Evolutionary conservation across 2,888 invertebrate genomes (phyloP).

Genomic region (Volucella bombylans): DNA sequence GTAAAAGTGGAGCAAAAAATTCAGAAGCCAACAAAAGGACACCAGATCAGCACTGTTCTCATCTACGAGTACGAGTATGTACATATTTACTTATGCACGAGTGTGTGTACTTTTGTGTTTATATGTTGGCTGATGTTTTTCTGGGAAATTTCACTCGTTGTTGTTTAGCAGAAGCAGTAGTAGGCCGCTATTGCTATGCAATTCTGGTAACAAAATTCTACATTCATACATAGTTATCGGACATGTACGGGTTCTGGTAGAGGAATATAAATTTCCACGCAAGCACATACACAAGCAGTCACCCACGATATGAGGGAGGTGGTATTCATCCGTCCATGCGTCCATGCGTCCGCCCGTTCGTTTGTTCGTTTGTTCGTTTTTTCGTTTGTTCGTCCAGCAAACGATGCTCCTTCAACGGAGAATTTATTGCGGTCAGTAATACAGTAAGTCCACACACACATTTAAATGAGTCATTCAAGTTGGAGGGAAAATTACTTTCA

Average conservation of each 20-base stretch:
- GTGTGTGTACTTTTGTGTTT: background rate
- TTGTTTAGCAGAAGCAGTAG: slow-evolving; percentile 16
- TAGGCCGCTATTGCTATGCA: slow-evolving; percentile 22
- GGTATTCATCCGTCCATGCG: slow-evolving; percentile 21
- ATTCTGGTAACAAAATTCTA: slow-evolving; percentile 52
- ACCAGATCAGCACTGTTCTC: slow-evolving; percentile 20
- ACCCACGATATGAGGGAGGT: background rate
- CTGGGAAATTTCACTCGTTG: slow-evolving; percentile 34
- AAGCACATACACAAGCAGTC: background rate
- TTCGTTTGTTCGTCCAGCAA: slow-evolving; percentile 5
- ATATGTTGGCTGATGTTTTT: slow-evolving; percentile 31
- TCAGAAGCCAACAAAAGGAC: slow-evolving; percentile 29
- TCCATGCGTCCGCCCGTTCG: background rate
- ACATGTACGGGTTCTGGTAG: slow-evolving; percentile 17
- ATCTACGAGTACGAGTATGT: too few relatives aligned
- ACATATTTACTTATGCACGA: too few relatives aligned
- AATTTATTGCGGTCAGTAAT: slow-evolving; percentile 69
- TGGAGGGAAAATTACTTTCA: slow-evolving; percentile 60
- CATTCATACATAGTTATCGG: slow-evolving; percentile 30
- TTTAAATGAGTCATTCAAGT: slow-evolving; percentile 49
- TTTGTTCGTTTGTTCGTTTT: background rate
- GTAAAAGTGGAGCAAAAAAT: slow-evolving; percentile 21
- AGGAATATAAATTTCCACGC: slow-evolving; percentile 50
- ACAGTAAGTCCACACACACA: slow-evolving; percentile 50
- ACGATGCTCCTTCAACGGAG: slow-evolving; percentile 51